These are phyloP conservation scores for Drosophila kambysellisi DNA, from an alignment of 2,888 invertebrate species.

Conservation along the genomic window DNA sequence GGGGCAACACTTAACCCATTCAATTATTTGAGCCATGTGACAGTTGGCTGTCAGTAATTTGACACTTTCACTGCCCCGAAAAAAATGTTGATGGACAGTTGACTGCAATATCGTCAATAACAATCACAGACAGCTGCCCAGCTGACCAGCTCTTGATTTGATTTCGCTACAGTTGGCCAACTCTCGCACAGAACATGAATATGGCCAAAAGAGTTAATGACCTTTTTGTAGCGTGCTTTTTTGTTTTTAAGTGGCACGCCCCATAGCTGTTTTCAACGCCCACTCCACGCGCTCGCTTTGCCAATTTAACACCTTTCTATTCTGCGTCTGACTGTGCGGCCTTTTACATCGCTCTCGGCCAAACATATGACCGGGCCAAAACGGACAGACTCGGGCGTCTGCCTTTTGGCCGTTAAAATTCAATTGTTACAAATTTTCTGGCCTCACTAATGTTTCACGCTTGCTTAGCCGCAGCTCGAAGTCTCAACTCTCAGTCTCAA, in stretches of 20 bases:
- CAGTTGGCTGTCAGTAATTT: slow-evolving; percentile 54
- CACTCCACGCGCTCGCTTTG: slow-evolving; percentile 46
- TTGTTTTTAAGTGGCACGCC: slow-evolving; percentile 50
- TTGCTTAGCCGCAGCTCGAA: slow-evolving; percentile 54
- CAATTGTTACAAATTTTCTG: slow-evolving; percentile 78
- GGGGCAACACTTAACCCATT: slow-evolving; percentile 53
- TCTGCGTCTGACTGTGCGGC: slow-evolving; percentile 47
- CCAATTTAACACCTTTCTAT: slow-evolving; percentile 81
- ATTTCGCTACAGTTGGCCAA: slow-evolving; percentile 18
- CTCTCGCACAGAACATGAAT: slow-evolving; percentile 32
- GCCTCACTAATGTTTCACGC: slow-evolving; percentile 77
- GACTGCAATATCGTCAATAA: slow-evolving; percentile 9
- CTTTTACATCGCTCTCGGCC: slow-evolving; percentile 57
- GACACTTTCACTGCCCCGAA: slow-evolving; percentile 65
- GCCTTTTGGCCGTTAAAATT: slow-evolving; percentile 66
- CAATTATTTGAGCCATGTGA: slow-evolving; percentile 36
- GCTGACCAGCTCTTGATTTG: slow-evolving; percentile 25
- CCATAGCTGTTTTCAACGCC: slow-evolving; percentile 36
- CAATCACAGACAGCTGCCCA: slow-evolving; percentile 14
- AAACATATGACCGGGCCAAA: slow-evolving; percentile 31
- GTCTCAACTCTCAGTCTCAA: not conserved
- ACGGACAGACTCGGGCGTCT: not conserved
- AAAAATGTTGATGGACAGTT: slow-evolving; percentile 42
- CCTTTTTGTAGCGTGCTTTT: slow-evolving; percentile 45
- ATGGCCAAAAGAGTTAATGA: slow-evolving; percentile 64